A percentile compares a stretch with the other conserved stretches of the same genome.
phyloP scores from a whole-genome alignment of 1,140 invertebrate genomes.

The Bathynomus jamesi region DNA sequence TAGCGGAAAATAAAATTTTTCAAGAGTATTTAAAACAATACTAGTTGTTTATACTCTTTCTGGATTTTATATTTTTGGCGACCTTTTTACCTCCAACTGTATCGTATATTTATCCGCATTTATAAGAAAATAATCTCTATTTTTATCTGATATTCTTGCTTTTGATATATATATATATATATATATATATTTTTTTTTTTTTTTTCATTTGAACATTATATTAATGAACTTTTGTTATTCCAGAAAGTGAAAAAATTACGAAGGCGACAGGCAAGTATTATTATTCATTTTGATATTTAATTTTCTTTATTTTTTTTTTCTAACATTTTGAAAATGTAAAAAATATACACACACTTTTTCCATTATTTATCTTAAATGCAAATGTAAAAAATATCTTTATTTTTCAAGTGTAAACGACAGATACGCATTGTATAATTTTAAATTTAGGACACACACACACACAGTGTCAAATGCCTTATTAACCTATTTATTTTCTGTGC shows the following conservation, averaged over 20 bases:
- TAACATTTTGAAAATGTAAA: not conserved
- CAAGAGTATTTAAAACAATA: too few species aligned
- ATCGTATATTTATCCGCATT: not conserved
- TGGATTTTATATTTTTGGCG: too few species aligned
- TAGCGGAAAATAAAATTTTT: too few species aligned
- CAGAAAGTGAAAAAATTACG: constrained; percentile 87
- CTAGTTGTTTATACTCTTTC: too few species aligned
- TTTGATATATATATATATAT: not conserved
- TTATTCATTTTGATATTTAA: constrained; percentile 5
- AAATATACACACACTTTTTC: too few species aligned
- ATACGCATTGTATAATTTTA: too few species aligned
- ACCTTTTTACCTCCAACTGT: not conserved
- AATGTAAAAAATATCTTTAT: too few species aligned
- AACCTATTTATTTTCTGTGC: not conserved
- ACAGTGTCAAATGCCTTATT: too few species aligned
- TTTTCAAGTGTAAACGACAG: too few species aligned
- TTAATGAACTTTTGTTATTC: constrained; percentile 16
- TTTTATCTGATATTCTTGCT: not conserved
- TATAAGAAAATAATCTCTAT: not conserved
- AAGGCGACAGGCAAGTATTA: constrained; percentile 57
- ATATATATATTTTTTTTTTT: not conserved
- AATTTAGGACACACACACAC: too few species aligned
- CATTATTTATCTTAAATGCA: too few species aligned
- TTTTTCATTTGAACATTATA: not conserved
- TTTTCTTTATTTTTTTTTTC: constrained; percentile 9